A percentile compares a stretch with the other conserved stretches of the same genome.
These are phyloP conservation scores for Aspiorhynchus laticeps DNA, from an alignment of 2,113 vertebrate genomes.

Conservation along the genomic window DNA sequence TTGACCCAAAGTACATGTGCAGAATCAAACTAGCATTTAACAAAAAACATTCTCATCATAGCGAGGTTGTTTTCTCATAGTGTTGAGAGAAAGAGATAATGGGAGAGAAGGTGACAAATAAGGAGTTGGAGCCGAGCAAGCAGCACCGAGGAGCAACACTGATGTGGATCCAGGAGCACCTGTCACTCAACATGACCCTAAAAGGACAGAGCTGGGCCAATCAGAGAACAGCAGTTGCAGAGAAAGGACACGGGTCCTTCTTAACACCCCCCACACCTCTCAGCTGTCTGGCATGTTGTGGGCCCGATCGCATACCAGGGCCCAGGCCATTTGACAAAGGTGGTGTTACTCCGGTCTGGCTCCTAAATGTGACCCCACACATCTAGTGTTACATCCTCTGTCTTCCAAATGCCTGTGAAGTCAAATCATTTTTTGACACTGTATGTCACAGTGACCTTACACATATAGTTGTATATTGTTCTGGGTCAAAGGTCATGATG, in stretches of 20 bases:
- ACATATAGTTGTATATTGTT: not conserved
- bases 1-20: not conserved
- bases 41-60: not conserved
- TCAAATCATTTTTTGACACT: not conserved
- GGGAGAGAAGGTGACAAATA: slow-evolving; percentile 67
- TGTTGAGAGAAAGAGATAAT: slow-evolving; percentile 48
- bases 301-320: slow-evolving; percentile 55
- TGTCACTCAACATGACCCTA: slow-evolving; percentile 77
- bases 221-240: slow-evolving; percentile 68
- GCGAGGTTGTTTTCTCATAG: slow-evolving; percentile 57
- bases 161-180: slow-evolving; percentile 65
- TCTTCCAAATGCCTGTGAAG: not conserved
- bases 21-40: not conserved
- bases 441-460: too few relatives aligned
- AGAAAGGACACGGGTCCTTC: slow-evolving; percentile 57
- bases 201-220: slow-evolving; percentile 80
- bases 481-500: slow-evolving; percentile 8
- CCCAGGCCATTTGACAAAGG: slow-evolving; percentile 61
- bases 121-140: slow-evolving; percentile 62
- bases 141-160: slow-evolving; percentile 48
- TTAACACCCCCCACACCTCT: slow-evolving; percentile 56
- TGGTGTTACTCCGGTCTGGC: slow-evolving; percentile 42
- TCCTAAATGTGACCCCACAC: slow-evolving; percentile 24
- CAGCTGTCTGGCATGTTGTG: slow-evolving; percentile 73
- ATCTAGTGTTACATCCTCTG: slow-evolving; percentile 17